A percentile compares a stretch with the other conserved stretches of the same genome.
Conservation (phyloP, 2,888 invertebrate species). For the Apotomis capreana region DNA sequence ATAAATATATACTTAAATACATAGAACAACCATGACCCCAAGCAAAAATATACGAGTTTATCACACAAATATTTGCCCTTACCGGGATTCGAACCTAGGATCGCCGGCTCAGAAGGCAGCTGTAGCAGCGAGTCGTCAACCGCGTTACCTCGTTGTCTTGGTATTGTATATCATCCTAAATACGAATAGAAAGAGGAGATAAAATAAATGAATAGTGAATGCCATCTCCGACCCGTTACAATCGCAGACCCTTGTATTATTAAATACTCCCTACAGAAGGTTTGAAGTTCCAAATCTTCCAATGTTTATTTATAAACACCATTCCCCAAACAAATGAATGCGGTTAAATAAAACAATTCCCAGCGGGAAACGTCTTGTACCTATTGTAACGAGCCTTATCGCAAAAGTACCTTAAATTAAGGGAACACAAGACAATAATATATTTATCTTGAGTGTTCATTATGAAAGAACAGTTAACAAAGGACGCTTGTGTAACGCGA, state of each 20-base stretch:
- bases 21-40: too few species aligned
- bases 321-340: conserved; percentile 28
- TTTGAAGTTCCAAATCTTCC: conserved; percentile 25
- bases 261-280: conserved; percentile 18
- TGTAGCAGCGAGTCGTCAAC: too few species aligned
- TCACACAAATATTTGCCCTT: too few species aligned
- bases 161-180: neutral
- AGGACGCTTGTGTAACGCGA: conserved; percentile 40
- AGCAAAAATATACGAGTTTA: too few species aligned
- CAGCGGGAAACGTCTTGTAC: conserved; percentile 46
- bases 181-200: neutral
- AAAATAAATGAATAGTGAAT: conserved; percentile 3
- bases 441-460: conserved; percentile 50
- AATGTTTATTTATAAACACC: conserved; percentile 30
- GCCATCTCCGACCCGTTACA: conserved; percentile 7
- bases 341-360: conserved; percentile 33
- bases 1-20: too few species aligned
- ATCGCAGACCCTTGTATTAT: conserved; percentile 20
- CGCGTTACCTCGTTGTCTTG: too few species aligned
- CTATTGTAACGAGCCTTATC: conserved; percentile 62
- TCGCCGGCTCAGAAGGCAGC: too few species aligned
- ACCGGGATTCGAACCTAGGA: too few species aligned
- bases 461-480: conserved; percentile 45
- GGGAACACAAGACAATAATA: conserved; percentile 56
- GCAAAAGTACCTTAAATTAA: conserved; percentile 57